phyloP scores from a whole-genome alignment of 2,888 invertebrate species.

The Drosophila anceps region DNA sequence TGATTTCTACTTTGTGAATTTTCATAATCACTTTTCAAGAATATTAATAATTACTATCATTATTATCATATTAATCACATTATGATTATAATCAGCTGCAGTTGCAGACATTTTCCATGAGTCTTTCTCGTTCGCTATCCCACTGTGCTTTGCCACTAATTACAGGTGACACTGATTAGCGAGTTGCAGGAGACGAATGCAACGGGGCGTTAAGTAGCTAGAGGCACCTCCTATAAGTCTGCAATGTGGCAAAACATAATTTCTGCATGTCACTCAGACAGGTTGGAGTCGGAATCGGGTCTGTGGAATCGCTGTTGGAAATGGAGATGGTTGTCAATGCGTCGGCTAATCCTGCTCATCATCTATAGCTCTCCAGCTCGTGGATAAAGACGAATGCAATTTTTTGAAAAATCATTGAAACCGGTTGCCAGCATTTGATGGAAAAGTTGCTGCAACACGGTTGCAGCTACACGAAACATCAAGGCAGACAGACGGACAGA shows the following conservation, averaged over 20 bases:
- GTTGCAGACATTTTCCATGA: neutral
- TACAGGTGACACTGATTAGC: slow-evolving; percentile 79
- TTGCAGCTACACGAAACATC: slow-evolving; percentile 5
- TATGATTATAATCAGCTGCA: slow-evolving; percentile 2
- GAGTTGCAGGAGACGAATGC: slow-evolving; percentile 34
- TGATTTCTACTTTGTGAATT: neutral
- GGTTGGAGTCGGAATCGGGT: slow-evolving; percentile 34
- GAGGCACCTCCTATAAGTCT: slow-evolving; percentile 72
- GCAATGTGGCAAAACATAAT: slow-evolving; percentile 75
- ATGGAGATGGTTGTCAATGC: slow-evolving; percentile 69
- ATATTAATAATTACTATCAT: neutral
- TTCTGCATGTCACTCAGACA: slow-evolving; percentile 72
- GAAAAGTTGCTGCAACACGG: slow-evolving; percentile 51
- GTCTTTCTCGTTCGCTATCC: neutral
- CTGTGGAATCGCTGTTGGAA: slow-evolving; percentile 13
- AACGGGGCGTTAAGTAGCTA: slow-evolving; percentile 74
- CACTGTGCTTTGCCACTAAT: slow-evolving; percentile 55
- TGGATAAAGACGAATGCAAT: slow-evolving; percentile 40
- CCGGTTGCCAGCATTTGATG: slow-evolving; percentile 69
- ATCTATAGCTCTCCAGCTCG: slow-evolving; percentile 56
- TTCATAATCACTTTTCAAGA: neutral
- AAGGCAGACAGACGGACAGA: slow-evolving; percentile 2
- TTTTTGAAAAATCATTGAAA: slow-evolving; percentile 59
- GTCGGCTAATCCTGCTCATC: slow-evolving; percentile 77
- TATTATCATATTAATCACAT: neutral